phyloP scores from a whole-genome alignment of 2,888 invertebrate species.

The Spilarctia lutea region DNA sequence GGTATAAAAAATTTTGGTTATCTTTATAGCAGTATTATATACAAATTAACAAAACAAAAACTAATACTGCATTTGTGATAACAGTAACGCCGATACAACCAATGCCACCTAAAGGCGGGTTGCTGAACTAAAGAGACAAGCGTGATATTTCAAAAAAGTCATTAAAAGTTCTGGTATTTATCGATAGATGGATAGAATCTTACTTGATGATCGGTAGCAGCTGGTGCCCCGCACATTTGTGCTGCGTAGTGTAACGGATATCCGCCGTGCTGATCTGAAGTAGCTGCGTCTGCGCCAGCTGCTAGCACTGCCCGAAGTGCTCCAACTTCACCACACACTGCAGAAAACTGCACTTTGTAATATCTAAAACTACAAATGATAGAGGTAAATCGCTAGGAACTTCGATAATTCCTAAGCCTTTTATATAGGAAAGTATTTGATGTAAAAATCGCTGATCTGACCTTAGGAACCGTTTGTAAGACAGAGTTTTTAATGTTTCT shows the following conservation, averaged over 20 bases:
- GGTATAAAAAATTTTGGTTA: no score
- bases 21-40: no score
- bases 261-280: constrained; percentile 97
- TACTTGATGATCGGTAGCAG: constrained; percentile 87
- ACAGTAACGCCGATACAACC: no score
- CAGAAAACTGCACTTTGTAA: neutral
- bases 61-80: no score
- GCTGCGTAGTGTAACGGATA: constrained; percentile 99
- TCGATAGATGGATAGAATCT: no score
- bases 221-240: constrained; percentile 96
- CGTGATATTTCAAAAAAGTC: no score
- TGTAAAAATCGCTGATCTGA: neutral
- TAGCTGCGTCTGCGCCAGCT: constrained; percentile 94
- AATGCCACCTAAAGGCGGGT: no score
- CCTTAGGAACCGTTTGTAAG: neutral
- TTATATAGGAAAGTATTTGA: neutral
- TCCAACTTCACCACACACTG: constrained; percentile 97
- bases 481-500: neutral
- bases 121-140: no score
- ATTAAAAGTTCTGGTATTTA: no score
- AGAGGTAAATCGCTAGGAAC: neutral
- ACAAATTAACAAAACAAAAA: no score
- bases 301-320: constrained; percentile 94
- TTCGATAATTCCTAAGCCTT: neutral
- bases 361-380: no score